These are phyloP conservation scores for Hafferia zeledoni DNA, from an alignment of 2,797 vertebrate species.

Conservation along the genomic window DNA sequence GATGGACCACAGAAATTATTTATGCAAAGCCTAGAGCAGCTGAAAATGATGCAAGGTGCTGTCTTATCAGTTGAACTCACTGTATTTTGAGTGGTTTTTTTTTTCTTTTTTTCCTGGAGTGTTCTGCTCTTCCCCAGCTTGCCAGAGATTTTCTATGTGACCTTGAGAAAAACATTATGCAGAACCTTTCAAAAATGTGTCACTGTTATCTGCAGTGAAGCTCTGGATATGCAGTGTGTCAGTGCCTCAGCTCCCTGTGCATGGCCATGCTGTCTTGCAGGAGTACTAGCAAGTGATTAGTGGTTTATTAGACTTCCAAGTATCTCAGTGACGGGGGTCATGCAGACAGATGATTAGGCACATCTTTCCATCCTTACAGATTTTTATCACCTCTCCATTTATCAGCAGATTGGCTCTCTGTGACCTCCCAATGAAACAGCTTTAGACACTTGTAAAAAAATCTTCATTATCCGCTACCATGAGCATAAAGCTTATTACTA, in stretches of 20 bases:
- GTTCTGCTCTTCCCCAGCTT: background rate
- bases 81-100: background rate
- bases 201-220: background rate
- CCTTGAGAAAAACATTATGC: background rate
- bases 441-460: conserved; percentile 27
- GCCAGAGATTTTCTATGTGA: background rate
- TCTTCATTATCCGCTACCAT: conserved; percentile 12
- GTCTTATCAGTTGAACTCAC: background rate
- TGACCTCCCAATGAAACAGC: conserved; percentile 23
- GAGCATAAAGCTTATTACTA: conserved; percentile 41
- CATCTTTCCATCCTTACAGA: conserved; percentile 38
- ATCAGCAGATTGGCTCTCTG: conserved; percentile 15
- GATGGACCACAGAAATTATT: background rate
- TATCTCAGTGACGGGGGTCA: background rate
- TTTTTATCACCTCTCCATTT: conserved; percentile 58
- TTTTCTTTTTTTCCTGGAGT: background rate
- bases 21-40: background rate
- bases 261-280: background rate
- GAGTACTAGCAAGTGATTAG: background rate
- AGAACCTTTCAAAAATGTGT: background rate
- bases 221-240: background rate
- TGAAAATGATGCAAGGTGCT: background rate
- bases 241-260: background rate
- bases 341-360: conserved; percentile 30
- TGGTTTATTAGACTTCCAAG: background rate